Base-by-base conservation (phyloP, 1,140 invertebrate genomes). In the Eulimnadia texana region DNA sequence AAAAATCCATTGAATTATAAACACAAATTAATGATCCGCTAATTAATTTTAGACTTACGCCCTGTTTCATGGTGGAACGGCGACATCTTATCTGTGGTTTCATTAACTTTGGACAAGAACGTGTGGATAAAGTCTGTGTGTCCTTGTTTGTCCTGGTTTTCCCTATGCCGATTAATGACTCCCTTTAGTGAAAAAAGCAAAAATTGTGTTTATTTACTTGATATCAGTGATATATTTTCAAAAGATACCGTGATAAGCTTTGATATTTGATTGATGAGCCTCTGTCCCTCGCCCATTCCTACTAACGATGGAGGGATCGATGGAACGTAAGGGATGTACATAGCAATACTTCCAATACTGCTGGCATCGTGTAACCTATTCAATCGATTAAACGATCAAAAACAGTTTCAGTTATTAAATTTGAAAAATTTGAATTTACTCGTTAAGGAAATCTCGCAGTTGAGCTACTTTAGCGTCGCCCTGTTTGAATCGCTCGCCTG, bases 401-500 rank as follows among this genome's bases (percentile, higher is more conserved):
- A n/a, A n/a, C n/a, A n/a, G n/a, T n/a, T n/a, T n/a, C n/a, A n/a
- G n/a, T n/a, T n/a, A n/a, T n/a, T n/a, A n/a, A n/a, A n/a, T n/a
- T n/a, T n/a, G n/a, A n/a, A n/a, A n/a, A n/a, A n/a, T n/a, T n/a
- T n/a, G n/a, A n/a, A n/a, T n/a, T 42, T 42, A 54, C 52, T 54
- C 3, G 3, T 22, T 54, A 13, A 54, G 20, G 16, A 2, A 13
- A 22, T 22, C 52, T 11, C 3, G 2, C 2, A 54, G 20, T 1
- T 24, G n/a, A 11, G 25, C 29, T 25, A n/a, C 20, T 20, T 54
- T 54, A 20, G 52, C 11, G 20, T 54, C 52, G 2, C 52, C 25
- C 25, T 23, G 52, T 0, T 54, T 25, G 25, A 54, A 54, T 9
- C 60, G 53, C 33, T 61, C 20, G 6, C 60, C 60, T 1, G 60